A percentile compares a stretch with the other conserved stretches of the same genome.
Conservation (phyloP, 2,888 invertebrate genomes). For the Erebia epiphron region DNA sequence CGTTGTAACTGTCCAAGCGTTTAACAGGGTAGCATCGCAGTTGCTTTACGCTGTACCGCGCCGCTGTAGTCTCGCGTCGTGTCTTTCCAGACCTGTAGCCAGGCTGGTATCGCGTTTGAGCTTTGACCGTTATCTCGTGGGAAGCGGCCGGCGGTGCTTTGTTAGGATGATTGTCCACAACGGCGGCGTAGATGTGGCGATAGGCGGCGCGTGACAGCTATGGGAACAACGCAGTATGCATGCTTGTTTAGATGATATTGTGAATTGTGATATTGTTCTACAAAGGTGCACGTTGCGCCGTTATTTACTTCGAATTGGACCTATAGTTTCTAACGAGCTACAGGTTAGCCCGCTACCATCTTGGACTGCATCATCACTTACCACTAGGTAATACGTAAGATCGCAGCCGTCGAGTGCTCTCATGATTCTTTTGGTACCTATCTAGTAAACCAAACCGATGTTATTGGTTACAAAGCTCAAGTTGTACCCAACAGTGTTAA, state of each 20-base stretch:
- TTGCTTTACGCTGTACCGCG: neutral
- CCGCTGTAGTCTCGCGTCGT: neutral
- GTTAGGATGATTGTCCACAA: slow-evolving; percentile 82
- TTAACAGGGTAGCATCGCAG: too few species aligned
- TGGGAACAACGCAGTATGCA: slow-evolving; percentile 73
- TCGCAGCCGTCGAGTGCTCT: too few species aligned
- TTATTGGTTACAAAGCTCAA: too few species aligned
- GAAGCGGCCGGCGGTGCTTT: slow-evolving; percentile 77
- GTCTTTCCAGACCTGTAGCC: slow-evolving; percentile 51
- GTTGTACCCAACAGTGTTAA: too few species aligned
- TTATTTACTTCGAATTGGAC: slow-evolving; percentile 5
- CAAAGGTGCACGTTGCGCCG: slow-evolving; percentile 7
- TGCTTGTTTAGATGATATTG: slow-evolving; percentile 63
- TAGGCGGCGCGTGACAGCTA: slow-evolving; percentile 76
- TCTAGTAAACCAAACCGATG: too few species aligned
- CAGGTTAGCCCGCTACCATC: too few species aligned
- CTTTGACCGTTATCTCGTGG: slow-evolving; percentile 80
- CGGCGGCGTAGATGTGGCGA: slow-evolving; percentile 77
- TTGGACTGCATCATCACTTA: too few species aligned
- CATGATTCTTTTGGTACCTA: too few species aligned
- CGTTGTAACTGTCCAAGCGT: too few species aligned
- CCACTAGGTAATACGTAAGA: too few species aligned
- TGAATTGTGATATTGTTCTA: slow-evolving; percentile 53
- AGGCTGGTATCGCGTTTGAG: slow-evolving; percentile 72
- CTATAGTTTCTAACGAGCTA: slow-evolving; percentile 16